Evolutionary conservation across 2,797 vertebrate species (phyloP).

Genomic region (Prunella strophiata): DNA sequence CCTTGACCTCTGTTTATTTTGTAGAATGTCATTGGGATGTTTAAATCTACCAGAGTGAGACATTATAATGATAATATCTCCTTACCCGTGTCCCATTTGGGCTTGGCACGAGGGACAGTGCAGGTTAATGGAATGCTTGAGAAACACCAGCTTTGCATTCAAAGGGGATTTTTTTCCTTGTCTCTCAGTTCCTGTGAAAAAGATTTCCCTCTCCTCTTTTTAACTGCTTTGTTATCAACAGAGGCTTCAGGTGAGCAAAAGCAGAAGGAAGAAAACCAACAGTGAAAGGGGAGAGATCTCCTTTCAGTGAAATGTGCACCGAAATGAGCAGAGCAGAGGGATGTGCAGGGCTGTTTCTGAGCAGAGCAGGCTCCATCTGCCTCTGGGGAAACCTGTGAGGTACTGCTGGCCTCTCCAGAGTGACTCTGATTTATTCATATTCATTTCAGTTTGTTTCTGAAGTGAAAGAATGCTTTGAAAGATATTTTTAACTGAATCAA

Average conservation of each 20-base stretch:
- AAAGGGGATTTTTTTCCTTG: neutral
- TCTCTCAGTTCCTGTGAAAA: neutral
- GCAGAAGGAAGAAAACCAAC: neutral
- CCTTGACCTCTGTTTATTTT: neutral
- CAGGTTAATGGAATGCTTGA: neutral
- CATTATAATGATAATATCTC: neutral
- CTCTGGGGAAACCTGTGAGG: constrained; percentile 9
- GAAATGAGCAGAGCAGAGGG: neutral
- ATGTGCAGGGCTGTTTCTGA: neutral
- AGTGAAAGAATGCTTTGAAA: neutral
- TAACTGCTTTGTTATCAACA: neutral
- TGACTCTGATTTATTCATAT: neutral
- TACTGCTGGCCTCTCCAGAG: neutral
- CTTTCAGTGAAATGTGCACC: neutral
- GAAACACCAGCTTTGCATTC: neutral
- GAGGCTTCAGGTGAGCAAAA: neutral
- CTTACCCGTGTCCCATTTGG: neutral
- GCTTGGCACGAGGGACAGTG: neutral
- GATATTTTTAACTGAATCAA: neutral
- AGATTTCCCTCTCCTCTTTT: neutral
- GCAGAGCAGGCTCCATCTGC: neutral
- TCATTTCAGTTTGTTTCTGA: neutral
- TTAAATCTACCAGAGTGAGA: neutral
- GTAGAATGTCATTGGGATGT: neutral
- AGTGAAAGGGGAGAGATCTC: neutral